phyloP scores from a whole-genome alignment of 2,797 vertebrate species.

The Helostoma temminkii region DNA sequence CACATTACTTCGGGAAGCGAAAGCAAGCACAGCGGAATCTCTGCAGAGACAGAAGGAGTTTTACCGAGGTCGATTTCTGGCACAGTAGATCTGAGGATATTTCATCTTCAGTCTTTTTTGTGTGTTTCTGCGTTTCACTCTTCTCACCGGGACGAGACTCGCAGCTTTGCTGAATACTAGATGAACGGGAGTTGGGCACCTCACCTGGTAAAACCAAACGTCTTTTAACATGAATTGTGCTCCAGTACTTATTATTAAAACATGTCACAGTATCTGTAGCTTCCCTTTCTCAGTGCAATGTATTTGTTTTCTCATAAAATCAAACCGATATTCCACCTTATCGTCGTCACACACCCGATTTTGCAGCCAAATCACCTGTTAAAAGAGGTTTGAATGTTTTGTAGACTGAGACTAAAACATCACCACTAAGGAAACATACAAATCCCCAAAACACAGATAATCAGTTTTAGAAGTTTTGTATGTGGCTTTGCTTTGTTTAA shows the following conservation, averaged over 20 bases:
- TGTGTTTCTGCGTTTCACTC: conserved; percentile 36
- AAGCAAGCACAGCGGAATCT: conserved; percentile 52
- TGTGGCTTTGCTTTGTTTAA: conserved; percentile 25
- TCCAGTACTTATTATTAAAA: background rate
- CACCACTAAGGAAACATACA: rapidly evolving
- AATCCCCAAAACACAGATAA: conserved; percentile 25
- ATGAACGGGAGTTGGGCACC: conserved; percentile 81
- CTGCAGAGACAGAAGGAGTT: conserved; percentile 53
- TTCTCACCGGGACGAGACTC: conserved; percentile 69
- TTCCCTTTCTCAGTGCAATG: background rate
- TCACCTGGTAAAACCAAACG: conserved; percentile 78
- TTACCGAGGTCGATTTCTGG: conserved; percentile 39
- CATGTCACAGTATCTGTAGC: conserved; percentile 1
- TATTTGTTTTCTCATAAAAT: background rate
- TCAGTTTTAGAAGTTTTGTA: conserved; percentile 74
- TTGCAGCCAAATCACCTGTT: background rate
- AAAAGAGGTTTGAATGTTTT: background rate
- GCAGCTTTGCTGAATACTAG: conserved; percentile 72
- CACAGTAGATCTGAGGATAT: conserved; percentile 71
- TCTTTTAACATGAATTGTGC: background rate
- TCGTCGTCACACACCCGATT: background rate
- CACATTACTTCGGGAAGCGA: conserved; percentile 50
- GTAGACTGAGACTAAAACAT: background rate
- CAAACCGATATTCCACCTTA: background rate
- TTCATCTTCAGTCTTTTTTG: conserved; percentile 57